Evolutionary conservation across 2,888 invertebrate genomes (phyloP).

Genomic region (Oegoconia quadripuncta): DNA sequence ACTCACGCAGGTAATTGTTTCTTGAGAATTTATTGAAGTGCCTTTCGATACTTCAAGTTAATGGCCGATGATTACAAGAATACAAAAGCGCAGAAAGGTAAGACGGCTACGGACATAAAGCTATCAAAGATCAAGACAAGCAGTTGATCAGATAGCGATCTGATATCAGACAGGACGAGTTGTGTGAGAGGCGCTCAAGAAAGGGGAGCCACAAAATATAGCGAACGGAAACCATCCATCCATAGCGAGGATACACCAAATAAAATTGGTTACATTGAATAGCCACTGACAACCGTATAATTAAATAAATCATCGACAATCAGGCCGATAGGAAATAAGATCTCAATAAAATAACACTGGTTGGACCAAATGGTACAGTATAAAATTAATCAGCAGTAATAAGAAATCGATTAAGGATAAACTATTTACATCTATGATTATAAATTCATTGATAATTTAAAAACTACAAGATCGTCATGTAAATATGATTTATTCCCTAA

Average conservation of each 20-base stretch:
- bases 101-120: too few species aligned
- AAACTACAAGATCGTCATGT: too few species aligned
- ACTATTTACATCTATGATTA: neutral
- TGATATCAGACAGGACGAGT: too few species aligned
- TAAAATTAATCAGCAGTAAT: constrained; percentile 2
- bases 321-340: constrained; percentile 11
- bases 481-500: too few species aligned
- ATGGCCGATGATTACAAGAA: too few species aligned
- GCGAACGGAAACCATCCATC: constrained; percentile 1
- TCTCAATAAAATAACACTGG: constrained; percentile 6
- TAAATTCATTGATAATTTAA: neutral
- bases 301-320: constrained; percentile 6
- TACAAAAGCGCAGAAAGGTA: too few species aligned
- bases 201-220: neutral
- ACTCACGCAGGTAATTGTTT: too few species aligned
- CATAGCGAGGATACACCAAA: constrained; percentile 1
- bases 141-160: too few species aligned
- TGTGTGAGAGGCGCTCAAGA: neutral
- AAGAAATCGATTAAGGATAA: constrained; percentile 4
- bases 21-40: too few species aligned
- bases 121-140: too few species aligned
- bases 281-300: constrained; percentile 5
- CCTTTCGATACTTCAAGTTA: too few species aligned
- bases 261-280: constrained; percentile 2
- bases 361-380: constrained; percentile 16